Evolutionary conservation across 2,113 vertebrate genomes (phyloP).

Genomic region (Pseudorasbora parva): DNA sequence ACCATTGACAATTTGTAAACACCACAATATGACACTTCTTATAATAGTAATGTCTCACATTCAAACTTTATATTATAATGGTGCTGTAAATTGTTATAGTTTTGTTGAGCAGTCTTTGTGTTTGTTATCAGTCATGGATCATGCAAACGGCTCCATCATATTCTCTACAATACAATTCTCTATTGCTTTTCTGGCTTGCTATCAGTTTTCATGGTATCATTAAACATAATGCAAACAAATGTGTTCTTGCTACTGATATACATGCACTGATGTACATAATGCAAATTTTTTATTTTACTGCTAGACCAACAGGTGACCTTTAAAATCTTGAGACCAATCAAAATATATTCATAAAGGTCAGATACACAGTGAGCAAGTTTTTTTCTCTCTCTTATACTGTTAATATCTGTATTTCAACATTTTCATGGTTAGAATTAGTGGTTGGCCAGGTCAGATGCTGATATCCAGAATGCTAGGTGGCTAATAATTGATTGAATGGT

Average conservation of each 20-base stretch:
- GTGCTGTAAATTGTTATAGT: neutral
- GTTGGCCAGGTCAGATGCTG: neutral
- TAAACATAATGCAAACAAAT: neutral
- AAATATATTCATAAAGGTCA: neutral
- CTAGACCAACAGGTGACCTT: no score
- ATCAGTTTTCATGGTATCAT: neutral
- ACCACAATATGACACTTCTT: neutral
- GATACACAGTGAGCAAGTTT: no score
- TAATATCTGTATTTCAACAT: neutral
- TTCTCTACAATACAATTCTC: neutral
- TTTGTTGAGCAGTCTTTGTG: neutral
- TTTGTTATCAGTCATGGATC: neutral
- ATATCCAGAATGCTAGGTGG: neutral
- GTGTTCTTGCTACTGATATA: neutral
- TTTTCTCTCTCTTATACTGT: neutral
- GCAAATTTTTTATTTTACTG: no score
- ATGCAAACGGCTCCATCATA: neutral
- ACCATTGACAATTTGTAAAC: neutral
- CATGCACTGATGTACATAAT: neutral
- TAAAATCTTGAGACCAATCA: neutral
- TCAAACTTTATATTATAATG: neutral
- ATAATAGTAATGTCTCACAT: neutral
- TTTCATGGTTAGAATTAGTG: neutral
- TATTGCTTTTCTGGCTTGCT: neutral
- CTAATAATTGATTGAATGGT: neutral